Evolutionary conservation across 2,113 vertebrate genomes (phyloP), one percentile per base, ranked within the genome.

Genomic region (Sebastes schlegelii): DNA sequence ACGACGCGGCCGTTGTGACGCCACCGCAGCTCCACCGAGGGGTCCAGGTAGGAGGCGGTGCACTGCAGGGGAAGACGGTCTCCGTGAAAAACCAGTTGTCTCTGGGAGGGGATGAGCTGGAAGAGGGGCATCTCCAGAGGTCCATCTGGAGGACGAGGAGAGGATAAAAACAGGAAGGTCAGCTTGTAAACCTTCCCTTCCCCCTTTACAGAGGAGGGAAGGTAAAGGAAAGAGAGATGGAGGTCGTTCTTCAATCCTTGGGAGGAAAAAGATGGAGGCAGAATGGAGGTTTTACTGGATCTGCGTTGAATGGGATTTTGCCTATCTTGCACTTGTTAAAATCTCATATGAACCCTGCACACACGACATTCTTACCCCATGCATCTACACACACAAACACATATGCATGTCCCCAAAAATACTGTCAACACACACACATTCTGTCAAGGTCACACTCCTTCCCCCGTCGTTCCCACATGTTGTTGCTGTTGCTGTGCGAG

Each of bases 51-150:
- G 0, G 97, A 97, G 21, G 95, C 96, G 0, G 97, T 96, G 66
- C 97, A 98, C 91, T 98, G 97, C 64, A 98, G 95, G 0, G 97
- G 97, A 43, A 98, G 90, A 17, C 96, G 95, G 85, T 98, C 97
- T 8, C 97, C 97, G 0, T 89, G 95, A 68, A 98, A 98, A 87
- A 98, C 97, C 86, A 98, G 94, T 55, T 98, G 97, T 48, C 95
- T 96, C 63, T 97, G 97, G 26, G 96, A 97, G 4, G 97, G 97
- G 73, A 98, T 98, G 82, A 98, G 92, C 92, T 98, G 96, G 63
- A 98, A 97, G 63, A 98, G 94, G 60, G 97, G 97, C 54, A 98
- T 92, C 77, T 98, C 97, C 92, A 97, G 92, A 57, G 96, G 95
- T 17, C 94, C 95, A 67, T 95, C 97, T 98, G 91, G 67, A 92